Evolutionary conservation across 1,140 invertebrate species (phyloP), one percentile per base, ranked within the genome.

Genomic region (Batillaria attramentaria): DNA sequence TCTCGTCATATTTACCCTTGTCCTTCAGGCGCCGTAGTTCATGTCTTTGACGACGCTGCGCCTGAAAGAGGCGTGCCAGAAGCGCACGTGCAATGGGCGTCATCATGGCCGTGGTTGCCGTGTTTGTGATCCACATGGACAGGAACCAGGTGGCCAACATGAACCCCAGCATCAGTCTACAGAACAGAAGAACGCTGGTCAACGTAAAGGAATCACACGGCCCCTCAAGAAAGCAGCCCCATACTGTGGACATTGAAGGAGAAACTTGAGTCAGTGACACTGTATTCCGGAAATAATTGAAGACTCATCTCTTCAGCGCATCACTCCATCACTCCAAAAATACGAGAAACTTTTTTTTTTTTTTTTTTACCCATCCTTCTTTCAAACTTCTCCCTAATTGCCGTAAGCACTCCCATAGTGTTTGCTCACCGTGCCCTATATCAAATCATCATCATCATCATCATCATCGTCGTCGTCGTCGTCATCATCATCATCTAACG

Each of bases 71-170:
- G 46, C 69, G n/a, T 5, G 70, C 37, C n/a, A 79, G 62, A 50
- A 91, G 87, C n/a, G 88, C 89, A 37, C 84, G 77, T 18, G 86
- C 87, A 46, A 91, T 89, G 3, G 91, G 90, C 16, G 90, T 79
- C 90, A 91, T 91, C 85, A 91, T 88, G 41, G 91, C 89, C 20
- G 90, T 89, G 20, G 91, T 87, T 57, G 91, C 91, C 6, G 90
- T 87, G 77, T 92, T 92, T 62, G 82, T 88, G 72, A 92, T 91
- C 88, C 91, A 92, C 89, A 91, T 91, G 3, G 89, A 90, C 24
- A 92, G 83, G 76, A 91, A 3, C 89, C 90, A 16, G n/a, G n/a
- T n/a, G n/a, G 89, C 85, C 10, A 88, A 69, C 88, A 90, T 89
- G 60, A 91, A 88, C 24, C 89, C 90, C 5, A 91, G 73, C 84